phyloP scores from a whole-genome alignment of 2,888 invertebrate species.

The Agrotis ipsilon region DNA sequence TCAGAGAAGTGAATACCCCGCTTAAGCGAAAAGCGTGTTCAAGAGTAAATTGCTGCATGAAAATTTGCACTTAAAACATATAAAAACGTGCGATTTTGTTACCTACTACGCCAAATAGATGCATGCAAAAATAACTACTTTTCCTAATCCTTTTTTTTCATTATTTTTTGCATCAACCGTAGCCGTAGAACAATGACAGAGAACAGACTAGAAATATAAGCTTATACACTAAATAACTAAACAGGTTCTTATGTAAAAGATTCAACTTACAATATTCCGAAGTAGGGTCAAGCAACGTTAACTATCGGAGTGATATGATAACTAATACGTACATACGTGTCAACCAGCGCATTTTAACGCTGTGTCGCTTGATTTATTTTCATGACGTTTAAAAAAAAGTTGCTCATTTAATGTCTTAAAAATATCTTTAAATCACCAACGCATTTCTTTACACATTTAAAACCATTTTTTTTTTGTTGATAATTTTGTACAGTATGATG shows the following conservation, averaged over 20 bases:
- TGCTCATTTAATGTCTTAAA: neutral
- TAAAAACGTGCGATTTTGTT: conserved; percentile 2
- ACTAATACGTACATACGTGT: neutral
- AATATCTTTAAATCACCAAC: conserved; percentile 8
- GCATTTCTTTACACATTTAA: neutral
- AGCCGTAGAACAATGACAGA: conserved; percentile 42
- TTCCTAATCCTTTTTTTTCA: conserved; percentile 5
- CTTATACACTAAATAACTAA: conserved; percentile 78
- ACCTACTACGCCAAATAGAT: conserved; percentile 12
- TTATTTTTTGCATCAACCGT: conserved; percentile 19
- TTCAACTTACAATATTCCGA: neutral
- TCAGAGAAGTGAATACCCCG: too few species aligned
- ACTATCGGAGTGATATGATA: conserved; percentile 1
- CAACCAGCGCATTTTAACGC: too few species aligned
- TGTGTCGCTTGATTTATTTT: too few species aligned
- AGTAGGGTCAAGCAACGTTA: neutral
- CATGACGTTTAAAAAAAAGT: neutral
- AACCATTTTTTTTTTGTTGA: too few species aligned
- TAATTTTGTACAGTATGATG: too few species aligned
- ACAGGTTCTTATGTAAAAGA: conserved; percentile 31
- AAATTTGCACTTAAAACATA: conserved; percentile 24
- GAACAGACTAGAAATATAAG: conserved; percentile 79
- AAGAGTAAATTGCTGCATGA: neutral
- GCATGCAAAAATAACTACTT: neutral
- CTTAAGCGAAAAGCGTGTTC: neutral